phyloP scores from a whole-genome alignment of 2,113 vertebrate species.

The Aphelocoma coerulescens region DNA sequence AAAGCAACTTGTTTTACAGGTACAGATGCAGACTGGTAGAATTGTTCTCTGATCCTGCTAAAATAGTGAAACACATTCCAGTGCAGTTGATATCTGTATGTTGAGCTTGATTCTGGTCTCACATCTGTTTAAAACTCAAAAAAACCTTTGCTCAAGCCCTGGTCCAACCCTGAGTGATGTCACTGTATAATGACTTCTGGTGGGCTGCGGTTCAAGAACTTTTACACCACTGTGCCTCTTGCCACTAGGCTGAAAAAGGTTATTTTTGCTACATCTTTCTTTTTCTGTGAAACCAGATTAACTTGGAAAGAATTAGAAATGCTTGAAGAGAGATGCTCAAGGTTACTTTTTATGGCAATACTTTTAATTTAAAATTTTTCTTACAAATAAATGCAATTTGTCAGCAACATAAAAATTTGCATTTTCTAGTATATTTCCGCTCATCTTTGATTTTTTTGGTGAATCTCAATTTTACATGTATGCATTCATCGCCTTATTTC shows the following conservation, averaged over 20 bases:
- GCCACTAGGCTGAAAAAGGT: neutral
- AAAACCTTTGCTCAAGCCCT: neutral
- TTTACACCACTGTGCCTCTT: neutral
- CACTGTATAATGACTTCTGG: neutral
- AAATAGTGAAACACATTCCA: neutral
- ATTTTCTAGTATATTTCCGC: neutral
- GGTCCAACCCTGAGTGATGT: neutral
- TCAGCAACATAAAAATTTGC: neutral
- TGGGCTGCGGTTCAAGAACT: neutral
- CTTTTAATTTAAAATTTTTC: neutral
- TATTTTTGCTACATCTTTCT: neutral
- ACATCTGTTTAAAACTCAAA: neutral
- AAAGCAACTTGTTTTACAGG: neutral
- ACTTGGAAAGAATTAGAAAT: neutral
- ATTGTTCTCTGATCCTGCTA: neutral
- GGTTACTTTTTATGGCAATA: neutral
- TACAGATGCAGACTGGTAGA: neutral
- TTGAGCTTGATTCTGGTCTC: neutral
- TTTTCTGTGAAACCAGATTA: neutral
- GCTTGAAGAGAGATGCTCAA: neutral
- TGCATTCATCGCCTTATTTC: neutral
- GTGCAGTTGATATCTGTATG: neutral
- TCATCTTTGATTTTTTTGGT: neutral
- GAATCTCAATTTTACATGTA: neutral
- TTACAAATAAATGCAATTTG: neutral